phyloP scores from a whole-genome alignment of 2,113 vertebrate genomes.

The Tiliqua scincoides region DNA sequence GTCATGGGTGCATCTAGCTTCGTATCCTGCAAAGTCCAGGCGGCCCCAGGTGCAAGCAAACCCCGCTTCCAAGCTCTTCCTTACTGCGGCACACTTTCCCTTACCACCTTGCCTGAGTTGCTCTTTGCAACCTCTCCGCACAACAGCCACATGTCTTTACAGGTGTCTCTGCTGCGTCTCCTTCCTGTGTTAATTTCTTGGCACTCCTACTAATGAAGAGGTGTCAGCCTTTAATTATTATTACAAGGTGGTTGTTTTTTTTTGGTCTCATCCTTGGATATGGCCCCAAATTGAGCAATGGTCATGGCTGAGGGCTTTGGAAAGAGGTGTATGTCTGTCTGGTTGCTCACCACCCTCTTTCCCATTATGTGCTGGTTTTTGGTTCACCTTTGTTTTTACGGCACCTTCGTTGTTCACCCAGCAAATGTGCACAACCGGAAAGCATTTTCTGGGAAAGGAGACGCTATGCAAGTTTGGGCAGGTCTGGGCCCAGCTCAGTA shows the following conservation, averaged over 20 bases:
- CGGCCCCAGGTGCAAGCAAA: not conserved
- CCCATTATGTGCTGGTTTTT: not conserved
- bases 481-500: no score
- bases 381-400: not conserved
- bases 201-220: conserved; percentile 3
- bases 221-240: conserved; percentile 3
- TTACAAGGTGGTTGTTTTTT: not conserved
- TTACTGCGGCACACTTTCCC: no score
- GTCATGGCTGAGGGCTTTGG: not conserved
- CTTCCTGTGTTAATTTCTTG: not conserved
- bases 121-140: not conserved
- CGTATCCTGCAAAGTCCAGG: not conserved
- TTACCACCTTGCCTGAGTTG: not conserved
- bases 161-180: not conserved
- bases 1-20: not conserved
- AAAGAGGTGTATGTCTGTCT: not conserved
- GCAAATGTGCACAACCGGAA: no score
- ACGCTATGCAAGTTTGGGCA: not conserved
- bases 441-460: not conserved
- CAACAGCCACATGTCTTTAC: not conserved
- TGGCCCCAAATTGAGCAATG: not conserved
- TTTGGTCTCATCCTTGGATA: not conserved
- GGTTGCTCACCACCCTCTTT: not conserved
- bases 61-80: not conserved
- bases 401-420: no score